Percentiles rank a stretch among this genome's conserved stretches.
These are phyloP conservation scores for Zenarchopterus dispar DNA, from an alignment of 2,797 vertebrate genomes.

Conservation along the genomic window DNA sequence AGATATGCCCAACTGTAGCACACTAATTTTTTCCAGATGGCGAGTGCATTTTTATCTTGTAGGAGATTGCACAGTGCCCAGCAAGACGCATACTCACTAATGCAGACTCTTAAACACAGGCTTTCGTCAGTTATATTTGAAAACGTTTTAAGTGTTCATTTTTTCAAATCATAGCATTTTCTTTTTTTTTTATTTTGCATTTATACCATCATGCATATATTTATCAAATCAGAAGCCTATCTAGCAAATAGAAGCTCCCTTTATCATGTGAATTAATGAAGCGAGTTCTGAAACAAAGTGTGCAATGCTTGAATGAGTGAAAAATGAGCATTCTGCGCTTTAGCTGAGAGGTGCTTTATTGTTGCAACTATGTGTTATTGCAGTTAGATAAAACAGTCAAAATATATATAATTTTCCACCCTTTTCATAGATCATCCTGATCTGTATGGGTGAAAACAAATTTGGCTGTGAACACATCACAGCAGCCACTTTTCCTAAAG, in stretches of 20 bases:
- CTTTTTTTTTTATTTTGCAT: background rate
- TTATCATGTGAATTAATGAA: background rate
- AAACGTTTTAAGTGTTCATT: slow-evolving; percentile 12
- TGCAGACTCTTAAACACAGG: slow-evolving; percentile 14
- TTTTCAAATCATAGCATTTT: background rate
- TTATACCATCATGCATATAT: background rate
- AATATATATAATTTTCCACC: slow-evolving; percentile 11
- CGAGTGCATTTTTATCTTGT: slow-evolving; percentile 56
- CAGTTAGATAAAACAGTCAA: slow-evolving; percentile 5
- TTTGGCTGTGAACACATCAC: slow-evolving; percentile 19
- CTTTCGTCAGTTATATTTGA: slow-evolving; percentile 21
- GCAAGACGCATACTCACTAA: slow-evolving; percentile 30
- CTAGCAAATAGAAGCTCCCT: background rate
- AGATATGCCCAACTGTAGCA: slow-evolving; percentile 69
- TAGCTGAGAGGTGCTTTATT: slow-evolving; percentile 3
- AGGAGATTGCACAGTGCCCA: slow-evolving; percentile 36
- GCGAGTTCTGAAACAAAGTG: background rate
- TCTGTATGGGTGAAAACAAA: slow-evolving; percentile 11
- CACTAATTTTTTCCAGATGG: slow-evolving; percentile 73
- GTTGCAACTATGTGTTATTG: slow-evolving; percentile 2
- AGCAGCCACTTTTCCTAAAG: slow-evolving; percentile 15
- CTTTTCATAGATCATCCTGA: background rate
- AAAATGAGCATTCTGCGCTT: background rate
- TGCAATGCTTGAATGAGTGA: background rate
- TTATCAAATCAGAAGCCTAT: background rate